phyloP scores from a whole-genome alignment of 2,888 invertebrate species.

The Parnassius smintheus region DNA sequence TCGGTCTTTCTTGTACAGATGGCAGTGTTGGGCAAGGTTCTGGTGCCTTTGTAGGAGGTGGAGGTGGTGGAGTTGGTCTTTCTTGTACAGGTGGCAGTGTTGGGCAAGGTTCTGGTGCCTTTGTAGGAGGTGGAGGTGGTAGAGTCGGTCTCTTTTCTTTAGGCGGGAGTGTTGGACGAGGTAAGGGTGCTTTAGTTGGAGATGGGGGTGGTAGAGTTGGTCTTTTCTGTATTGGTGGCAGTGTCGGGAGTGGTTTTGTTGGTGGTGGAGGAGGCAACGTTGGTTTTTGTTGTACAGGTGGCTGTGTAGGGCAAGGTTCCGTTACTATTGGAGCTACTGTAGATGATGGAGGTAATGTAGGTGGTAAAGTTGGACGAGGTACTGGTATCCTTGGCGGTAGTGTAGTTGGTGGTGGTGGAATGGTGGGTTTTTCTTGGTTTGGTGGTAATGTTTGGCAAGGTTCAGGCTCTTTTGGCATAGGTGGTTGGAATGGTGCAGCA shows the following conservation, averaged over 20 bases:
- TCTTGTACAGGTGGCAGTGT: neutral
- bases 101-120: neutral
- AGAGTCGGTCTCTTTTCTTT: neutral
- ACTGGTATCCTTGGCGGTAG: conserved; percentile 1
- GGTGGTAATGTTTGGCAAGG: conserved; percentile 7
- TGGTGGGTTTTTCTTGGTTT: neutral
- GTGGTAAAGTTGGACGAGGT: conserved; percentile 8
- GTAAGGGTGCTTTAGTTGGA: neutral
- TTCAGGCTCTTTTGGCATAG: conserved; percentile 8
- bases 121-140: conserved; percentile 2
- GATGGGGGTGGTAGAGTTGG: neutral
- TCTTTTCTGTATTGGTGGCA: neutral
- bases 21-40: conserved; percentile 10
- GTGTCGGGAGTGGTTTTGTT: neutral
- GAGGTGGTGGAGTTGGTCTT: neutral
- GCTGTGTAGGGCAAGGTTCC: conserved; percentile 1
- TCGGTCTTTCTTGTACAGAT: neutral
- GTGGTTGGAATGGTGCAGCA: neutral
- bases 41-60: neutral
- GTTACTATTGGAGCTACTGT: neutral
- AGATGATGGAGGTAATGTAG: conserved; percentile 3
- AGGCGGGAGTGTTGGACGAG: neutral
- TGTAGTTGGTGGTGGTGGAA: conserved; percentile 3
- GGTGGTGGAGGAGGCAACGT: neutral
- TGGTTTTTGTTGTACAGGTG: neutral